Evolutionary conservation across 2,888 invertebrate genomes (phyloP).

Genomic region (Odontomyia ornata): DNA sequence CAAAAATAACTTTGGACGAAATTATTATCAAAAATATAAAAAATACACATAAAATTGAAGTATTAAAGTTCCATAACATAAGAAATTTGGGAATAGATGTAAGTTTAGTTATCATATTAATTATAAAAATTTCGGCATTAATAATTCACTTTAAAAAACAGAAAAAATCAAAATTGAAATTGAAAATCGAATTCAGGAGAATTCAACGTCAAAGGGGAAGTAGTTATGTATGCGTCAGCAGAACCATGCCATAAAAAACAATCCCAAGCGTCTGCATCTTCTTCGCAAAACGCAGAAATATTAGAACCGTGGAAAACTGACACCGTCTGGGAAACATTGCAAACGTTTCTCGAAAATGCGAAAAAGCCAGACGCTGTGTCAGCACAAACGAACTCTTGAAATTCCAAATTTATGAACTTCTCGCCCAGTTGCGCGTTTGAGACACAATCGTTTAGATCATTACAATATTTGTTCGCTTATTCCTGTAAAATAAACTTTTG

Average conservation of each 20-base stretch:
- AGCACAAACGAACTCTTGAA: no score
- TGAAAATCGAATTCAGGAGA: conserved; percentile 14
- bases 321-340: no score
- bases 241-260: background rate
- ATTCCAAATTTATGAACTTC: no score
- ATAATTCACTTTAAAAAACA: background rate
- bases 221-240: conserved; percentile 2
- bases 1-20: background rate
- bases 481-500: no score
- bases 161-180: background rate
- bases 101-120: background rate
- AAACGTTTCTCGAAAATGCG: no score
- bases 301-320: background rate
- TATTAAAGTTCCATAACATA: background rate
- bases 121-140: background rate
- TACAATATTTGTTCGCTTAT: no score
- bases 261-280: background rate
- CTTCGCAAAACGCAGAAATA: background rate
- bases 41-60: conserved; percentile 15
- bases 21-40: background rate
- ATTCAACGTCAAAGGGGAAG: conserved; percentile 18
- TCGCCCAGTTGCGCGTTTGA: no score
- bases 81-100: background rate
- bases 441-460: no score
- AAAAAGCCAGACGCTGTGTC: no score